Evolutionary conservation across 2,797 vertebrate species (phyloP).

Genomic region (Cetoscarus ocellatus): DNA sequence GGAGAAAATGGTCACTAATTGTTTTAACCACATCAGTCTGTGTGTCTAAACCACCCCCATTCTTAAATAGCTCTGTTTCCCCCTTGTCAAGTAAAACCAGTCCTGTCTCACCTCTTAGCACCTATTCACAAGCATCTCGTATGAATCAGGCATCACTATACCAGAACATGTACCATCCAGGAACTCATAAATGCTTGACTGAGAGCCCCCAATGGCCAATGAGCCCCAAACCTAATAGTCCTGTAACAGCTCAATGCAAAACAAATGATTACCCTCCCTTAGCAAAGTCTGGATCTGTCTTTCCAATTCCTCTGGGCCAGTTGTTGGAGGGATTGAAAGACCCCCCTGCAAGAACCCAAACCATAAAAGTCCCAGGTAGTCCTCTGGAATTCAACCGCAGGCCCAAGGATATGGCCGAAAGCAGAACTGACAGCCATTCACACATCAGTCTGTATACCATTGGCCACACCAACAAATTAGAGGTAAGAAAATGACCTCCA

Average conservation of each 20-base stretch:
- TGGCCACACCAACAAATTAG: slow-evolving; percentile 79
- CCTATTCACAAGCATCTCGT: slow-evolving; percentile 51
- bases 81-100: slow-evolving; percentile 67
- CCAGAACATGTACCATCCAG: slow-evolving; percentile 66
- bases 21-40: slow-evolving; percentile 63
- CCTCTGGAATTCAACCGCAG: slow-evolving; percentile 81
- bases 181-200: slow-evolving; percentile 53
- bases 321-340: slow-evolving; percentile 76
- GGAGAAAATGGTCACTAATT: slow-evolving; percentile 69
- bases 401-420: slow-evolving; percentile 77
- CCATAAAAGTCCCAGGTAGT: slow-evolving; percentile 83
- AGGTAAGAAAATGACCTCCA: slow-evolving; percentile 83
- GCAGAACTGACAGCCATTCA: slow-evolving; percentile 77
- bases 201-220: slow-evolving; percentile 87
- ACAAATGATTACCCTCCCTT: slow-evolving; percentile 78
- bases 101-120: slow-evolving; percentile 65
- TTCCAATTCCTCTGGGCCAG: slow-evolving; percentile 84
- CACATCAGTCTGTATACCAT: slow-evolving; percentile 79
- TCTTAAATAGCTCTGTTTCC: slow-evolving; percentile 65
- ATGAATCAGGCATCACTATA: slow-evolving; percentile 70
- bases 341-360: slow-evolving; percentile 83
- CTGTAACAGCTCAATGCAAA: slow-evolving; percentile 74
- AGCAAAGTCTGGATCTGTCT: slow-evolving; percentile 78
- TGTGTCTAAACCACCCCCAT: slow-evolving; percentile 45
- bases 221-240: slow-evolving; percentile 85